Base-by-base conservation (phyloP, 2,888 invertebrate genomes). In the Heliconius sara region DNA sequence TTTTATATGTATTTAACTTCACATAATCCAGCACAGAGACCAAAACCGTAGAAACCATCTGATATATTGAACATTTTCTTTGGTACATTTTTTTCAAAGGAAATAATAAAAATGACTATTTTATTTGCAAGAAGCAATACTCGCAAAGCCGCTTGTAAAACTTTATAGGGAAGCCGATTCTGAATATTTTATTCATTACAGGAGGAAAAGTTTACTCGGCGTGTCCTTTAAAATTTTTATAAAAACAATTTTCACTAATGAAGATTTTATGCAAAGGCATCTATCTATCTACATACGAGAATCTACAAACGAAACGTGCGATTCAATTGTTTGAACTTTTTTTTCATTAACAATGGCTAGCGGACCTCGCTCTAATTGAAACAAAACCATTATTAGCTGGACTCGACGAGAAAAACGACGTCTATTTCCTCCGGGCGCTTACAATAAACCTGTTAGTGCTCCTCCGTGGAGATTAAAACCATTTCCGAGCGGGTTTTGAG, bases 381-480 rank as follows among this genome's bases (percentile, higher is more conserved):
- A 86, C 85, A 85, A 85, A 86, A 84, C 85, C 80, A 85, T 86
- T 86, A 85, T 85, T 84, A 86, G 84, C 84, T 85, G 84, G 84
- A 83, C 83, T n/a, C 12, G 30, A 75, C 82, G 84, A 83, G 84
- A 85, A 86, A 86, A 86, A 84, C 84, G 84, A 80, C 84, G 81
- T 82, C 83, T 82, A 77, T 84, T 84, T 83, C 80, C 82, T 73
- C 81, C 7, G 80, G 82, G 83, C 84, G 82, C 83, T 83, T 81
- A 84, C 84, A 84, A 83, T 86, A 85, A 86, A 86, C 85, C 85
- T 83, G 85, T 85, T 85, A 83, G 84, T 83, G 82, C 85, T 79
- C 83, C 85, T 84, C 85, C 85, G 85, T 84, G 83, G 84, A 83
- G 84, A 83, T 83, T 83, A 83, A 80, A 82, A 82, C 83, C 81